Percentiles rank a stretch among this genome's conserved stretches.
Evolutionary conservation across 2,797 vertebrate genomes (phyloP).

Genomic region (Acomys russatus): DNA sequence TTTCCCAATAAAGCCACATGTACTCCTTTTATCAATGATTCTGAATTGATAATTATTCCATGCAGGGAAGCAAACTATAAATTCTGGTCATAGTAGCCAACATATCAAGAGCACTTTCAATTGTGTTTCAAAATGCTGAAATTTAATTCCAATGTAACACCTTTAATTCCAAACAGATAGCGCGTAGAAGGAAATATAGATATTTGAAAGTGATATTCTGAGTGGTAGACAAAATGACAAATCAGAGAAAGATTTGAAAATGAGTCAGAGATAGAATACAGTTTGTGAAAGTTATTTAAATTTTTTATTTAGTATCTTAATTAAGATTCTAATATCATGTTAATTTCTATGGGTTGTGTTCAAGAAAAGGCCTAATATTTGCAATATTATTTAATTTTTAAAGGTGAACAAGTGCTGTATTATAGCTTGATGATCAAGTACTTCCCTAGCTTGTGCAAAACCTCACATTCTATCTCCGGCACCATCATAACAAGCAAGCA

Average conservation of each 20-base stretch:
- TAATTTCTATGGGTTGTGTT: not conserved
- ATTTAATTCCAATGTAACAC: too few species aligned
- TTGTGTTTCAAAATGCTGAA: not conserved
- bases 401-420: not conserved
- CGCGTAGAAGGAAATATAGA: too few species aligned
- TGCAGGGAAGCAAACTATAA: not conserved
- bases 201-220: too few species aligned
- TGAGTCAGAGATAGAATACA: not conserved
- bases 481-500: not conserved
- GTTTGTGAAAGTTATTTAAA: not conserved
- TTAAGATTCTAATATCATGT: not conserved
- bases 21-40: not conserved
- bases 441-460: not conserved
- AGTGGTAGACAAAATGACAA: too few species aligned
- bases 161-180: too few species aligned
- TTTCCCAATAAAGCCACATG: not conserved
- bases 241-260: too few species aligned
- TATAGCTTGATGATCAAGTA: too few species aligned
- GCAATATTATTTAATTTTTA: not conserved
- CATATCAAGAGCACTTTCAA: not conserved
- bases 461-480: rapidly evolving
- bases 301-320: not conserved
- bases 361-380: not conserved
- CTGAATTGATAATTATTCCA: not conserved
- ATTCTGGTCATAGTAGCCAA: not conserved